Evolutionary conservation across 2,797 vertebrate species (phyloP), one percentile per base, ranked within the genome.

Genomic region (Pagetopsis macropterus): DNA sequence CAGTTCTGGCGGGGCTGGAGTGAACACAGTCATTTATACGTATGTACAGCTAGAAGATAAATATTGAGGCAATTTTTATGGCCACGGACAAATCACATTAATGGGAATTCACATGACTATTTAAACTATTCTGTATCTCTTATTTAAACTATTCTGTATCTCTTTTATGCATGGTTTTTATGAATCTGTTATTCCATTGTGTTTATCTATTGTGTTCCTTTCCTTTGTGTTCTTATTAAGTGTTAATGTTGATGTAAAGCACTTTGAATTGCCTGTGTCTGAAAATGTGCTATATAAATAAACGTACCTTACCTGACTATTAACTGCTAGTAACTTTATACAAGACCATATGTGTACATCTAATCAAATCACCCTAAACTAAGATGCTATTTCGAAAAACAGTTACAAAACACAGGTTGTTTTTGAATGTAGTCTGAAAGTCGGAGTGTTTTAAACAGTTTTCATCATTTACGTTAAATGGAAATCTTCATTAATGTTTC

Each of bases 401-500:
- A 58, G 71, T 66, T 75, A 79, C 66, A 73, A 77, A 74, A 89
- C 43, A 69, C 70, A 75, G 45, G 15, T 48, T 33, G 23, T 56
- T 68, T 44, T 52, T 63, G 71, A 76, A 37, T 69, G 67, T 33
- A 37, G 54, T 45, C 46, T 69, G 55, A 40, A 15, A 19, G 50
- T 57, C 9, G 33, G 52, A 56, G 44, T 17, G 65, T 60, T 76
- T 66, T 9, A n/a, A 65, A 76, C 44, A 21, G 15, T 56, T 62
- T 43, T 63, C 21, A 73, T 75, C 27, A 71, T 46, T 73, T 55
- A 45, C 44, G 8, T 40, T 23, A 16, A 76, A 70, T 71, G 57
- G 51, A 83, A 75, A 75, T 82, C 31, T 72, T 79, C 58, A 58
- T 60, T 61, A 79, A 82, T 48, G 41, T 48, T 62, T 52, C 59